Percentiles rank a stretch among this genome's conserved stretches.
Conservation (phyloP, 2,797 vertebrate genomes). For the Amphiprion clarkii region DNA sequence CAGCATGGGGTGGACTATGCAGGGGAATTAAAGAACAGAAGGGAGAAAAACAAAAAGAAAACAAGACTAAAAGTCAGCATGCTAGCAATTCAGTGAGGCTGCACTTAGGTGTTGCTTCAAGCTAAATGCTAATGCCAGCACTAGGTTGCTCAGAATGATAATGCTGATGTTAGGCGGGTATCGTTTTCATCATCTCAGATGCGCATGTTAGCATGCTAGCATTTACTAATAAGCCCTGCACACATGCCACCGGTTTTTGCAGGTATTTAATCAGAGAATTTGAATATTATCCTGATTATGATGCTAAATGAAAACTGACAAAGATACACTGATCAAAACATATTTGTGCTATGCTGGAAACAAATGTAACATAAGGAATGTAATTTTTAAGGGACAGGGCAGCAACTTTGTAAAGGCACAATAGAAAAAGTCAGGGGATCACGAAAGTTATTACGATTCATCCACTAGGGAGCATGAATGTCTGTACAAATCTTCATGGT, state of each 20-base stretch:
- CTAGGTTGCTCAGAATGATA: neutral
- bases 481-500: too few relatives aligned
- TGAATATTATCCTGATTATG: neutral
- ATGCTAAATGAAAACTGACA: neutral
- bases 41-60: conserved; percentile 5
- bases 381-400: too few relatives aligned
- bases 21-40: conserved; percentile 5
- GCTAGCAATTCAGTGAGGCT: conserved; percentile 1
- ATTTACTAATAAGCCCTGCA: too few relatives aligned
- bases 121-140: neutral
- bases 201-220: neutral
- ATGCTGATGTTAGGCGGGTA: neutral
- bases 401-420: too few relatives aligned
- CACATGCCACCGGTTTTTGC: too few relatives aligned
- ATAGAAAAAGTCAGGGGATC: neutral
- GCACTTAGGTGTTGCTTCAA: neutral
- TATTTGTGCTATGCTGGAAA: too few relatives aligned
- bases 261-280: too few relatives aligned
- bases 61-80: neutral
- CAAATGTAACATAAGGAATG: too few relatives aligned
- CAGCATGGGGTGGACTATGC: conserved; percentile 5
- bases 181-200: neutral
- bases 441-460: neutral
- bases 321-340: too few relatives aligned
- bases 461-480: neutral